Evolutionary conservation across 2,113 vertebrate genomes (phyloP), one percentile per base, ranked within the genome.

Genomic region (Chaenocephalus aceratus): DNA sequence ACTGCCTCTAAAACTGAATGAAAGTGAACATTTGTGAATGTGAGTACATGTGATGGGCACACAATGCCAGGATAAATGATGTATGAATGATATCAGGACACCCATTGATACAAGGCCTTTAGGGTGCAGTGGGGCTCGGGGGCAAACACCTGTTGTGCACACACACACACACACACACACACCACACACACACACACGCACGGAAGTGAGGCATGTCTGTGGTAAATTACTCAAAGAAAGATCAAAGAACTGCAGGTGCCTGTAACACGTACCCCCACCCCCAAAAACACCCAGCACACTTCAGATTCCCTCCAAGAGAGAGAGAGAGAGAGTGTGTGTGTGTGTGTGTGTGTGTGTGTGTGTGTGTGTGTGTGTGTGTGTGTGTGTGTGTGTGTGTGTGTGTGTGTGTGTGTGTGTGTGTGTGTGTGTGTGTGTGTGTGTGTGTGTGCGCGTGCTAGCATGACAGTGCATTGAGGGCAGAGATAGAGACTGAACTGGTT

Each of bases 401-500:
- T 30, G 26, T 30, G 26, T 30, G 26, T 30, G 26, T 30, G 26
- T 30, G 26, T 30, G 26, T 30, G 26, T 30, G 26, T 30, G 26
- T 30, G 26, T 30, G 26, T 30, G 26, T 30, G 26, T 30, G 0
- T 30, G 56, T 54, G 49, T 23, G 46, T n/a, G n/a, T n/a, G n/a
- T n/a, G n/a, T n/a, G n/a, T n/a, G n/a, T n/a, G n/a, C n/a, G n/a
- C n/a, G n/a, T n/a, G n/a, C n/a, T n/a, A n/a, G n/a, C n/a, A n/a
- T 83, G 81, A 72, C 64, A 13, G 69, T 82, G 72, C 67, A 82
- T 14, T 54, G 53, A 67, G 80, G 58, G 70, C 60, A 77, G 79
- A 77, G 84, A 85, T 63, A 74, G 71, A 89, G 65, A 85, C 84
- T 89, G 77, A 88, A 91, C 89, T 87, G 84, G 81, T 85, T 92